These are phyloP conservation scores for Drosophila picticornis DNA, from an alignment of 2,888 invertebrate genomes.

Conservation along the genomic window DNA sequence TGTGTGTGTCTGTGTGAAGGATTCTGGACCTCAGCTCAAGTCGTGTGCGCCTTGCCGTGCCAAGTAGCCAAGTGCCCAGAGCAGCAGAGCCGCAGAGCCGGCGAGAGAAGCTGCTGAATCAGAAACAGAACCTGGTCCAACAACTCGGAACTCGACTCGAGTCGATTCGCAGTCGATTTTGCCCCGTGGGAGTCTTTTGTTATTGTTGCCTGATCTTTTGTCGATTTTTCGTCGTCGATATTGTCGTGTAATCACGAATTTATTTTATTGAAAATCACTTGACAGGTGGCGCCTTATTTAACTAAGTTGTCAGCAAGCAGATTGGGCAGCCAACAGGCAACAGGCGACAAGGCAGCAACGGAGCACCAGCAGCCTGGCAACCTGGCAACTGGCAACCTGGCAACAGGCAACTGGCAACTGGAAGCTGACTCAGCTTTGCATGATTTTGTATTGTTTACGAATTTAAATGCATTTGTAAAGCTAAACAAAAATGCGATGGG, in stretches of 20 bases:
- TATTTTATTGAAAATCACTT: slow-evolving; percentile 85
- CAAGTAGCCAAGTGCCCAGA: slow-evolving; percentile 33
- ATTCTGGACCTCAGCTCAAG: slow-evolving; percentile 60
- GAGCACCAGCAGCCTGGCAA: not conserved
- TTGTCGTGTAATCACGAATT: slow-evolving; percentile 85
- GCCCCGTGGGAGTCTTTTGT: slow-evolving; percentile 81
- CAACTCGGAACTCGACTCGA: not conserved
- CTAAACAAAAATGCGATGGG: slow-evolving; percentile 11
- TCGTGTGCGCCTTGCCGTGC: slow-evolving; percentile 71
- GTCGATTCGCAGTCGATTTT: not conserved
- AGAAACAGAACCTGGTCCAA: slow-evolving; percentile 25
- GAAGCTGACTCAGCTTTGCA: slow-evolving; percentile 15
- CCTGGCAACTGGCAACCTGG: not conserved
- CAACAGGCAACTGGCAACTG: not conserved
- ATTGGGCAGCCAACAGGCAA: slow-evolving; percentile 13
- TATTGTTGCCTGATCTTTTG: slow-evolving; percentile 74
- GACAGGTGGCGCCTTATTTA: slow-evolving; percentile 84
- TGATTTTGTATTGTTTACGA: slow-evolving; percentile 29
- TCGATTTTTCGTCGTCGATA: slow-evolving; percentile 77
- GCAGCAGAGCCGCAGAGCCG: slow-evolving; percentile 10
- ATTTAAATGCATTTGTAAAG: slow-evolving; percentile 35
- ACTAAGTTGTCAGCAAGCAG: slow-evolving; percentile 74
- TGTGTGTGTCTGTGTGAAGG: slow-evolving; percentile 59
- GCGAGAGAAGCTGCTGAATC: slow-evolving; percentile 10
- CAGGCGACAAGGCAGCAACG: not conserved